Conservation (phyloP, 2,797 vertebrate genomes). For the Gallirallus australis region DNA sequence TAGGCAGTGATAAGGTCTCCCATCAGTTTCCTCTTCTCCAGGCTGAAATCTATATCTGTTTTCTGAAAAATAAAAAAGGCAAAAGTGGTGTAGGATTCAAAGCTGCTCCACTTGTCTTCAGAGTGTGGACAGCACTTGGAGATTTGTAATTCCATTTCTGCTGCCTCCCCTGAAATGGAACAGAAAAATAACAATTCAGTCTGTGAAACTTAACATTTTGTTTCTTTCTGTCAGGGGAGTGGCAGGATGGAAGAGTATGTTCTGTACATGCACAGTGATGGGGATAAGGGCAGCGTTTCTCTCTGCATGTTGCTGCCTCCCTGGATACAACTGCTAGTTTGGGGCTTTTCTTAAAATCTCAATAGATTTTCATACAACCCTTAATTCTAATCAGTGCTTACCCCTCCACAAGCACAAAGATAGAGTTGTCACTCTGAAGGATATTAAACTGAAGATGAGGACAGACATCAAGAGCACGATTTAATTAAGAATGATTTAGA, state of each 20-base stretch:
- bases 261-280: not conserved
- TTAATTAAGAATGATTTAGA: not conserved
- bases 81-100: not conserved
- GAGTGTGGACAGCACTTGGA: not conserved
- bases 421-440: not conserved
- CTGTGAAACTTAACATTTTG: not conserved
- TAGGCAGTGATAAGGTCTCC: no score
- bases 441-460: not conserved
- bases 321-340: not conserved
- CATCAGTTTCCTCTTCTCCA: no score
- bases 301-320: not conserved
- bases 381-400: not conserved
- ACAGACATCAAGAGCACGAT: not conserved
- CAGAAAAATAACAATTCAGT: not conserved
- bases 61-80: not conserved
- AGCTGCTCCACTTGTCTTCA: not conserved
- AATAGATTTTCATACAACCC: not conserved
- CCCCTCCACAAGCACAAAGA: not conserved
- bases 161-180: not conserved
- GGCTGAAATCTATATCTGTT: not conserved
- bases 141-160: not conserved
- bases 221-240: conserved; percentile 2
- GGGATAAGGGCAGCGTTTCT: not conserved
- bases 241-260: conserved; percentile 1
- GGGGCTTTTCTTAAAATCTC: not conserved